Base-by-base conservation (phyloP, 2,797 vertebrate species). In the Lithobates pipiens region DNA sequence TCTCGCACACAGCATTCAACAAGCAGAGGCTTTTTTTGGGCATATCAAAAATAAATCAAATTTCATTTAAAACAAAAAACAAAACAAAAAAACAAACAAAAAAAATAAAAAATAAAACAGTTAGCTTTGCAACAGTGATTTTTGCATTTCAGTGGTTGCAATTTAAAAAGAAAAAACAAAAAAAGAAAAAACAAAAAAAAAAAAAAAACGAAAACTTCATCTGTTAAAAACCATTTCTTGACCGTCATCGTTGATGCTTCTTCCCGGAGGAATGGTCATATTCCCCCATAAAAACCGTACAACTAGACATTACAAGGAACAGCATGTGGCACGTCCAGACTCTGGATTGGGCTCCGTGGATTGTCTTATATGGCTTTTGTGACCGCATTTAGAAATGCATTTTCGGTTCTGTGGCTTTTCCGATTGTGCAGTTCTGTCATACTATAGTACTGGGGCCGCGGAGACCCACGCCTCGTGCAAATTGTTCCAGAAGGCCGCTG, bases 401-500 rank as follows among this genome's bases (percentile, higher is more conserved):
- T 3, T 10, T 39, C 21, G 13, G 9, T 2, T 36, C 84, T 89
- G 90, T 89, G 89, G 91, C 92, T 92, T 88, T 69, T 57, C 21
- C 72, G 87, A 88, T 86, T 91, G 90, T 85, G 86, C 34, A 63
- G 46, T 0, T 15, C 15, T 13, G 82, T 99, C 93, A 99, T 88
- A 97, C 93, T 6, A 97, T 95, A 90, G 93, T 90, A 88, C 97
- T 97, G 89, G 95, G 93, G 88, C 95, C 94, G 11, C 97, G 93
- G 75, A 99, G 96, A 85, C 97, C 98, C 0, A 99, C 98, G 0
- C 98, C 98, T 0, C 98, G 96, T 69, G 94, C 98, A 0, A 99
- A 98, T 92, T 99, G 98, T 93, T 99, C 98, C 76, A 99, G 94
- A 83, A 99, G 95, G 76, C 98, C 98, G 0, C 97, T 94, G 46